These are phyloP conservation scores for Nomada goodeniana DNA, from an alignment of 2,888 invertebrate species.

Conservation along the genomic window DNA sequence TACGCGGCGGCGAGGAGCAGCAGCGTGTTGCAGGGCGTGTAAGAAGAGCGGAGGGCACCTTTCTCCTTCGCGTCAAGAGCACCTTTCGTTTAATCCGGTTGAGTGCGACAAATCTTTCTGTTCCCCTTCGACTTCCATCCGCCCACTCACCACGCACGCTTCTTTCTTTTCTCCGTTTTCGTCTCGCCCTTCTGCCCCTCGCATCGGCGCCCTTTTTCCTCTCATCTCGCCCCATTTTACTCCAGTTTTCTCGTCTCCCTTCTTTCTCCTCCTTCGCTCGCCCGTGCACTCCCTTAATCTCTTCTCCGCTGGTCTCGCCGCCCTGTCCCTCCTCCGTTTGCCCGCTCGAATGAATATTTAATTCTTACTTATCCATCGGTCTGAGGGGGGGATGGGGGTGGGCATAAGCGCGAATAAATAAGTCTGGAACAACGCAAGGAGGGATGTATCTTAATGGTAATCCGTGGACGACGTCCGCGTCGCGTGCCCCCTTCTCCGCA, in stretches of 20 bases:
- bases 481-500: not conserved
- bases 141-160: not conserved
- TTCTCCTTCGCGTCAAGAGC: slow-evolving; percentile 34
- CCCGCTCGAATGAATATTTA: slow-evolving; percentile 76
- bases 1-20: not conserved
- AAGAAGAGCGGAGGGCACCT: slow-evolving; percentile 26
- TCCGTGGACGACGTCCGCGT: slow-evolving; percentile 73
- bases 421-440: slow-evolving; percentile 59
- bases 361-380: slow-evolving; percentile 73
- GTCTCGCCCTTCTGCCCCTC: not conserved
- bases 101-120: slow-evolving; percentile 68
- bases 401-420: slow-evolving; percentile 78
- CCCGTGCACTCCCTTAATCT: not conserved
- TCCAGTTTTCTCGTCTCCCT: not conserved
- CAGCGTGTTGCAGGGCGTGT: slow-evolving; percentile 1
- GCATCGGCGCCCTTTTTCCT: not conserved
- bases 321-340: slow-evolving; percentile 31
- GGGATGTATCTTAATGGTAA: slow-evolving; percentile 76
- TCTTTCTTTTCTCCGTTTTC: slow-evolving; percentile 26
- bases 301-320: not conserved
- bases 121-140: slow-evolving; percentile 16
- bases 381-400: slow-evolving; percentile 54
- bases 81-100: slow-evolving; percentile 69
- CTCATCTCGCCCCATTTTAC: not conserved
- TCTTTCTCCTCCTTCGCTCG: not conserved